Evolutionary conservation across 2,888 invertebrate species (phyloP), one percentile per base, ranked within the genome.

Genomic region (Altica lythri): DNA sequence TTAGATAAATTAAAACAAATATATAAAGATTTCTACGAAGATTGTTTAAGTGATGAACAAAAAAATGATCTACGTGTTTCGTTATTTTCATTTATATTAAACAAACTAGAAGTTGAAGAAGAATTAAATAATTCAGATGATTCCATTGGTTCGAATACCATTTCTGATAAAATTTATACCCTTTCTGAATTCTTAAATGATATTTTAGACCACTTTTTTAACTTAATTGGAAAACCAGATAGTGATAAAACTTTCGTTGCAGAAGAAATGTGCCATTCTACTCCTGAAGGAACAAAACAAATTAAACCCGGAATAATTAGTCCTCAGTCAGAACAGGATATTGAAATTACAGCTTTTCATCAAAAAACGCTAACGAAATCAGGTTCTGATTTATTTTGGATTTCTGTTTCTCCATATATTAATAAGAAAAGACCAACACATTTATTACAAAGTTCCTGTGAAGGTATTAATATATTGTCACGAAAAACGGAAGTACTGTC

Each of bases 131-230:
- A 47, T 4, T 61, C 61, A 1, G 47, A 42, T 16, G 65, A 67
- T 22, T 50, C 60, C 8, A 40, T 52, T n/a, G 61, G 59, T 25
- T 60, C 60, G 0, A 59, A 57, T 17, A 62, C 52, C 17, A 60
- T 72, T 30, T 70, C 71, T 0, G 72, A 74, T 57, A 73, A 71
- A 50, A 47, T 73, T 5, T 75, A 72, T 45, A 69, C 65, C 3
- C 68, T 75, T 52, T 70, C 73, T 0, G 75, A 76, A 53, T 71
- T 72, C 53, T 50, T 75, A 4, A 71, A 73, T 1, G 73, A 74
- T 43, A 66, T 76, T 46, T 60, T 76, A 18, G 73, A 75, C 56
- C 59, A 55, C 4, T 75, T 75, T 46, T 75, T 75, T 57, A 57
- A 63, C 13, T 32, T 43, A 12, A 17, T 67, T 2, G 58, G 46